These are phyloP conservation scores for Scaptomyza parva DNA, from an alignment of 2,888 invertebrate species.

Conservation along the genomic window DNA sequence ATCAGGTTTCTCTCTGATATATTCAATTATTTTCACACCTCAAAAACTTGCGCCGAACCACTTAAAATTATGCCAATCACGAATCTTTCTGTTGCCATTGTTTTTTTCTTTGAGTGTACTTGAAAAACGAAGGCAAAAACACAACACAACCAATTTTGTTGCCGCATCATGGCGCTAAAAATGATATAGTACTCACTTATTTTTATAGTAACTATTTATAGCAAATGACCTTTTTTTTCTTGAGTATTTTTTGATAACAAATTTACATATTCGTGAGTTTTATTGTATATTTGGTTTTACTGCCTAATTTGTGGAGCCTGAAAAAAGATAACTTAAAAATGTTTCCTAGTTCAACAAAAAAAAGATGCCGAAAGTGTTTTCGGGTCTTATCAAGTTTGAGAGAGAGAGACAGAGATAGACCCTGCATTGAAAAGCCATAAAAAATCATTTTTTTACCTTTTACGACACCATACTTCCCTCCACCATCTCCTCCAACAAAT, in stretches of 20 bases:
- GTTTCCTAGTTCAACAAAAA: slow-evolving; percentile 47
- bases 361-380: slow-evolving; percentile 47
- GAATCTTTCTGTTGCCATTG: slow-evolving; percentile 46
- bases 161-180: slow-evolving; percentile 64
- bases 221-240: slow-evolving; percentile 13
- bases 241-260: slow-evolving; percentile 43
- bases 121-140: slow-evolving; percentile 32
- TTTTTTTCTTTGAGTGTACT: slow-evolving; percentile 55
- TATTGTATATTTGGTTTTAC: slow-evolving; percentile 12
- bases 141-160: slow-evolving; percentile 22
- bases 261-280: slow-evolving; percentile 44
- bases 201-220: slow-evolving; percentile 36
- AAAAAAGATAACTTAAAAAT: slow-evolving; percentile 14
- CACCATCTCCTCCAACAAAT: slow-evolving; percentile 54
- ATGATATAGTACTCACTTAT: slow-evolving; percentile 34
- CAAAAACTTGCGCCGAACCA: slow-evolving; percentile 50
- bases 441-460: slow-evolving; percentile 71
- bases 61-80: slow-evolving; percentile 78
- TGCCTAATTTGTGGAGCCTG: slow-evolving; percentile 43
- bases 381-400: too few relatives aligned
- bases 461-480: slow-evolving; percentile 70
- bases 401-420: too few relatives aligned
- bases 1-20: slow-evolving; percentile 51
- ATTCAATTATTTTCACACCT: slow-evolving; percentile 79
- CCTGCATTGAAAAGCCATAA: slow-evolving; percentile 68